Conservation (phyloP, 2,113 vertebrate species). For the Brachyistius frenatus region DNA sequence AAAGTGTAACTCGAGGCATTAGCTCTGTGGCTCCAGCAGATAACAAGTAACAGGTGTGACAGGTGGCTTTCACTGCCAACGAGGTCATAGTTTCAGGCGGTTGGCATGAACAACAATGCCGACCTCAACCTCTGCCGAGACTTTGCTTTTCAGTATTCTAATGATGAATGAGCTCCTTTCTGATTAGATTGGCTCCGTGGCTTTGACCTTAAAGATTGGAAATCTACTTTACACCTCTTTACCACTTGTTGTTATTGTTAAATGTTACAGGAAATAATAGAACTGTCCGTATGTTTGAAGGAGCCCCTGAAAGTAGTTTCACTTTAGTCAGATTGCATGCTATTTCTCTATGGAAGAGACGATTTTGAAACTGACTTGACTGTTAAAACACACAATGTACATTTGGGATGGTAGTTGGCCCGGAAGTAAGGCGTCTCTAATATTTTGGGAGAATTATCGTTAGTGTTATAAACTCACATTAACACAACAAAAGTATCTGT, state of each 20-base stretch:
- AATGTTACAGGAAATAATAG: not conserved
- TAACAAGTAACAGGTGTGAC: slow-evolving; percentile 66
- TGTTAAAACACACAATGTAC: not conserved
- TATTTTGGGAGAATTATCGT: no score
- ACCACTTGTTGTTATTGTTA: no score
- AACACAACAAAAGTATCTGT: no score
- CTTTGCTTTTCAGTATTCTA: not conserved
- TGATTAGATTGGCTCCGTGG: not conserved
- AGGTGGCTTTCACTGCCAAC: slow-evolving; percentile 46
- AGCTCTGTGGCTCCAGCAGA: slow-evolving; percentile 1
- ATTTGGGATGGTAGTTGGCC: not conserved
- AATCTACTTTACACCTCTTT: not conserved
- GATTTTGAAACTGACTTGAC: not conserved
- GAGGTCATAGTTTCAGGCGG: slow-evolving; percentile 24
- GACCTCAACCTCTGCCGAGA: accelerated
- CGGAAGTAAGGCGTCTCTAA: no score
- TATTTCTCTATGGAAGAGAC: not conserved
- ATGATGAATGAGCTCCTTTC: not conserved
- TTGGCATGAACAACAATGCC: slow-evolving; percentile 17
- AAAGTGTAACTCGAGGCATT: slow-evolving; percentile 45
- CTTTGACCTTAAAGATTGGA: not conserved
- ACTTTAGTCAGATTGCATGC: not conserved
- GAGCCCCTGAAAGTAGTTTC: not conserved
- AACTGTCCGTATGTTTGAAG: not conserved
- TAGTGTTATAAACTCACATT: no score